A percentile compares a stretch with the other conserved stretches of the same genome.
Conservation (phyloP, 92 coral and sea anemone genomes). For the Pocillopora grandis region DNA sequence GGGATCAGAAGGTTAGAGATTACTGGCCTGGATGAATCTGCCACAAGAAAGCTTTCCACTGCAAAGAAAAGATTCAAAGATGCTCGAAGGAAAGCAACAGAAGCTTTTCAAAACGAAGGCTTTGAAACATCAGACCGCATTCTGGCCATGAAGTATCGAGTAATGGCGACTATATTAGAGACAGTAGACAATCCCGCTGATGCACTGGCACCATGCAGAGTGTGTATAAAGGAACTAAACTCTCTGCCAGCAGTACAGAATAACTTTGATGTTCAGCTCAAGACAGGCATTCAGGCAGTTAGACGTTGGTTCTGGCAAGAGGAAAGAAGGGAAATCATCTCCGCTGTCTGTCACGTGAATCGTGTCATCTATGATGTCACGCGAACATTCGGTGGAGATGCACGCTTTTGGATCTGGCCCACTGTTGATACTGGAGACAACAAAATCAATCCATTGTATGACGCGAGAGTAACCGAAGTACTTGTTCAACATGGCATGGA, state of each 20-base stretch:
- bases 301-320: conserved; percentile 9
- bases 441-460: conserved; percentile 5
- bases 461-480: conserved; percentile 3
- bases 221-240: conserved; percentile 27
- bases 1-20: background rate
- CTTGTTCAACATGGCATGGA: background rate
- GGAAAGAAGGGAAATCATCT: conserved; percentile 14
- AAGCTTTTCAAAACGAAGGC: conserved; percentile 18
- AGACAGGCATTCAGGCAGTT: background rate
- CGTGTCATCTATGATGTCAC: conserved; percentile 33
- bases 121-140: background rate
- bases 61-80: conserved; percentile 27
- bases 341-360: conserved; percentile 32
- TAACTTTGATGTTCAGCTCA: conserved; percentile 7
- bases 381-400: background rate
- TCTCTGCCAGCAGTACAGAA: conserved; percentile 30
- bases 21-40: conserved; percentile 27
- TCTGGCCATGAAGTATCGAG: too few species aligned
- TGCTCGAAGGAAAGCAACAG: conserved; percentile 29
- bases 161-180: too few species aligned
- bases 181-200: background rate
- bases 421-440: background rate
- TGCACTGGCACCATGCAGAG: conserved; percentile 14
- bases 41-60: background rate
- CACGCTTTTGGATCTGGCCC: background rate